Evolutionary conservation across 2,888 invertebrate genomes (phyloP).

Genomic region (Nomada ruficornis): DNA sequence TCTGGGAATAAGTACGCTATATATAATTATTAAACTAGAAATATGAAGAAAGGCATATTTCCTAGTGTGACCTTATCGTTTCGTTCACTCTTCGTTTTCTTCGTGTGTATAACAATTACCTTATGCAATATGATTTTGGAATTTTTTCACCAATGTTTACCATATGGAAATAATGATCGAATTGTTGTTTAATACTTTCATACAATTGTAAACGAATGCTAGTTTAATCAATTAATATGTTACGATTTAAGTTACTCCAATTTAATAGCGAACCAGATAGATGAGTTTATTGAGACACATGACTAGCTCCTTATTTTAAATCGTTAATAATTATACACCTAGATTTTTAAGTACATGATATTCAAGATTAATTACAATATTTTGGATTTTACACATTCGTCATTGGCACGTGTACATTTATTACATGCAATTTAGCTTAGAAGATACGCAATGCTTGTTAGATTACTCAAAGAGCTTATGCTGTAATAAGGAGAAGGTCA

Average conservation of each 20-base stretch:
- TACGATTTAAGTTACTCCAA: not conserved
- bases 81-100: slow-evolving; percentile 20
- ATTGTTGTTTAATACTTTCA: not conserved
- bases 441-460: not conserved
- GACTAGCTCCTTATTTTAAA: not conserved
- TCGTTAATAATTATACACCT: not conserved
- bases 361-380: not conserved
- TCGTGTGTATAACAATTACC: not conserved
- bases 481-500: slow-evolving; percentile 24
- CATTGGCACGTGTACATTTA: not conserved
- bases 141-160: not conserved
- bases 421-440: not conserved
- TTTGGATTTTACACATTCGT: not conserved
- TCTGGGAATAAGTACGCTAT: not conserved
- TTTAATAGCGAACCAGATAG: not conserved
- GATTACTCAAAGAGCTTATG: slow-evolving; percentile 9
- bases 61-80: slow-evolving; percentile 20
- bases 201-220: no score
- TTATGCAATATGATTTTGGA: not conserved
- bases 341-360: not conserved
- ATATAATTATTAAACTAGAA: not conserved
- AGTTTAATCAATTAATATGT: not conserved
- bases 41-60: not conserved
- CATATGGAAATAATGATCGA: not conserved
- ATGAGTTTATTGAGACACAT: not conserved